phyloP scores from a whole-genome alignment of 1,140 invertebrate species.

The Drosophila trapezifrons region DNA sequence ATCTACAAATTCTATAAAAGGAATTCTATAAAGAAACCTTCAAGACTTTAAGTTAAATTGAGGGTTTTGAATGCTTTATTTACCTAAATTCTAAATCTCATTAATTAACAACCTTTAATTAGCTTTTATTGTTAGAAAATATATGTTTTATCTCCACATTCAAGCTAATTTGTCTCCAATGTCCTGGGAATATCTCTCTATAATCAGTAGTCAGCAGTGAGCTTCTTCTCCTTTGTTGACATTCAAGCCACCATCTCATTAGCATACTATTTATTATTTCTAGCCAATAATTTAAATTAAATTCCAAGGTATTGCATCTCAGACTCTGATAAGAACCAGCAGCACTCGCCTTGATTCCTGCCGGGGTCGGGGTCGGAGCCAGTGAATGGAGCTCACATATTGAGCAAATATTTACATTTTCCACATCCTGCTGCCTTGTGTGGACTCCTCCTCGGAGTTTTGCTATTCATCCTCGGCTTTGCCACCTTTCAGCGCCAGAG shows the following conservation, averaged over 20 bases:
- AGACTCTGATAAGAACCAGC: constrained; percentile 2
- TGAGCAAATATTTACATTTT: constrained; percentile 58
- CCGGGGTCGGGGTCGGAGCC: not conserved
- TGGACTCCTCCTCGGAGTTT: not conserved
- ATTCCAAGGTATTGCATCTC: constrained; percentile 8
- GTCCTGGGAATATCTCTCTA: not conserved
- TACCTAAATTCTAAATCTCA: not conserved
- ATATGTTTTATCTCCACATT: too few relatives aligned
- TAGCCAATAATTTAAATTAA: constrained; percentile 25
- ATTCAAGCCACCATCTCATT: constrained; percentile 10
- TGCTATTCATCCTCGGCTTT: constrained; percentile 45
- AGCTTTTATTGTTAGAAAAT: too few relatives aligned
- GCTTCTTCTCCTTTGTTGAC: constrained; percentile 2
- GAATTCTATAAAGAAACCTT: not conserved
- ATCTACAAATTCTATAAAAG: not conserved
- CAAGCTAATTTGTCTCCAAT: too few relatives aligned
- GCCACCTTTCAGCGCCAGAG: constrained; percentile 47
- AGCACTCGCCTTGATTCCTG: not conserved
- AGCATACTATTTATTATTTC: constrained; percentile 25
- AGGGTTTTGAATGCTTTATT: too few relatives aligned
- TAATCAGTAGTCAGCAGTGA: not conserved
- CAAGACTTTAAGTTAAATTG: too few relatives aligned
- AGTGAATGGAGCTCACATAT: constrained; percentile 41
- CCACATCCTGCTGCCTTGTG: constrained; percentile 1
- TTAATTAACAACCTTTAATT: not conserved